Percentiles rank a stretch among this genome's conserved stretches.
These are phyloP conservation scores for Naso thynnoides DNA, from an alignment of 2,797 vertebrate species.

Conservation along the genomic window DNA sequence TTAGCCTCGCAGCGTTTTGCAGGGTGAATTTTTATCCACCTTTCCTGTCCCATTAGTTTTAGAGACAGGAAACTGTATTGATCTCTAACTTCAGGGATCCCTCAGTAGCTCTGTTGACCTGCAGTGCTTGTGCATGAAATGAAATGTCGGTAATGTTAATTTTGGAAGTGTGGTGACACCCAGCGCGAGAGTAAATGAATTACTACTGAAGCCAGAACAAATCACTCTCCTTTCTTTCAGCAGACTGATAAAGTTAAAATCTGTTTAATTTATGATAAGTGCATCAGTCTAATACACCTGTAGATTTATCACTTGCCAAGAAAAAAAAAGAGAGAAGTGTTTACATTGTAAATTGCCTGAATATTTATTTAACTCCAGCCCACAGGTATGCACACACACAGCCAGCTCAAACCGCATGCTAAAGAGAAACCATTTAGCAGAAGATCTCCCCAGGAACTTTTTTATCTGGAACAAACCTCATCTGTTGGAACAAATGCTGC, in stretches of 20 bases:
- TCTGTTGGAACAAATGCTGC: background rate
- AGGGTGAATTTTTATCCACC: background rate
- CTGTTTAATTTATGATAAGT: background rate
- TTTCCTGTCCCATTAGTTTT: background rate
- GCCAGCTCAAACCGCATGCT: constrained; percentile 23
- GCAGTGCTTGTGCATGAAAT: constrained; percentile 4
- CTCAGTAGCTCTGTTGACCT: background rate
- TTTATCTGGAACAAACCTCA: constrained; percentile 36
- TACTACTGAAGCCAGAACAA: background rate
- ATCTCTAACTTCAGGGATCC: background rate
- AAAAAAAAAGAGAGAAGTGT: constrained; percentile 14
- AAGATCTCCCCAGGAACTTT: constrained; percentile 25
- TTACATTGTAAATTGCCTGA: constrained; percentile 35
- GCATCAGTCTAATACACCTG: background rate
- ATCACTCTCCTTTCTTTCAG: background rate
- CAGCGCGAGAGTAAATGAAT: background rate
- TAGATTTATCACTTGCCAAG: constrained; percentile 7
- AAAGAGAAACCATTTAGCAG: constrained; percentile 27
- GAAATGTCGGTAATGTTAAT: background rate
- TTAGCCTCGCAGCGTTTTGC: constrained; percentile 7
- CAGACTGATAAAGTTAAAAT: background rate
- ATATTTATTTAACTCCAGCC: constrained; percentile 36
- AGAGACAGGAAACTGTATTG: background rate
- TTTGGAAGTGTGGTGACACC: too few species aligned
- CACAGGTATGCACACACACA: constrained; percentile 42